Conservation (phyloP, 1,140 invertebrate genomes). For the Aphelenchoides fujianensis region DNA sequence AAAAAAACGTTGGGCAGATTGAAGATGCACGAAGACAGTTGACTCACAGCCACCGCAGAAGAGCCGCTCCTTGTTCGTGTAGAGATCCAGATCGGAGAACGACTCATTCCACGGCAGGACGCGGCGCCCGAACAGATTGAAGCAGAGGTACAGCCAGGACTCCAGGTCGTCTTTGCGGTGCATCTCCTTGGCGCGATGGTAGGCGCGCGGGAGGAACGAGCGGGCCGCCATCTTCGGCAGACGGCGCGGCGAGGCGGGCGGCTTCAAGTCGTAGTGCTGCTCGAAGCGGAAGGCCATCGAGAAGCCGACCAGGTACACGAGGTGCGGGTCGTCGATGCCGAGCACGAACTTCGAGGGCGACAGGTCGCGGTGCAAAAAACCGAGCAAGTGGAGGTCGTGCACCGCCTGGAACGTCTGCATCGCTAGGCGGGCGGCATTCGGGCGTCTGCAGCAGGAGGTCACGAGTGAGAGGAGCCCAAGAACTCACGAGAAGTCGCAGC, state of each 20-base stretch:
- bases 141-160: slow-evolving; percentile 18
- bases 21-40: not conserved
- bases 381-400: slow-evolving; percentile 18
- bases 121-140: slow-evolving; percentile 23
- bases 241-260: not conserved
- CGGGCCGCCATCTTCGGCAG: not conserved
- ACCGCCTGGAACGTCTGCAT: slow-evolving; percentile 27
- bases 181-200: slow-evolving; percentile 22
- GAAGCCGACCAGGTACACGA: slow-evolving; percentile 20
- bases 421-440: slow-evolving; percentile 9
- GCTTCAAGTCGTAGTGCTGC: slow-evolving; percentile 6
- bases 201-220: slow-evolving; percentile 1
- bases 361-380: slow-evolving; percentile 20
- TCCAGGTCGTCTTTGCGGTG: slow-evolving; percentile 24
- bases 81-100: not conserved
- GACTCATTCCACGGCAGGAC: slow-evolving; percentile 19
- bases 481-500: slow-evolving; percentile 15
- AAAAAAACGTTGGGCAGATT: not conserved
- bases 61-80: slow-evolving; percentile 22
- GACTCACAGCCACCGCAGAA: slow-evolving; percentile 13
- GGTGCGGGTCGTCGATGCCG: not conserved
- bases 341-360: slow-evolving; percentile 12
- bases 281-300: slow-evolving; percentile 25
- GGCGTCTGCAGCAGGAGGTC: slow-evolving; percentile 9
- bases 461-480: not conserved